Evolutionary conservation across 2,113 vertebrate species (phyloP), one percentile per base, ranked within the genome.

Genomic region (Salvelinus fontinalis): DNA sequence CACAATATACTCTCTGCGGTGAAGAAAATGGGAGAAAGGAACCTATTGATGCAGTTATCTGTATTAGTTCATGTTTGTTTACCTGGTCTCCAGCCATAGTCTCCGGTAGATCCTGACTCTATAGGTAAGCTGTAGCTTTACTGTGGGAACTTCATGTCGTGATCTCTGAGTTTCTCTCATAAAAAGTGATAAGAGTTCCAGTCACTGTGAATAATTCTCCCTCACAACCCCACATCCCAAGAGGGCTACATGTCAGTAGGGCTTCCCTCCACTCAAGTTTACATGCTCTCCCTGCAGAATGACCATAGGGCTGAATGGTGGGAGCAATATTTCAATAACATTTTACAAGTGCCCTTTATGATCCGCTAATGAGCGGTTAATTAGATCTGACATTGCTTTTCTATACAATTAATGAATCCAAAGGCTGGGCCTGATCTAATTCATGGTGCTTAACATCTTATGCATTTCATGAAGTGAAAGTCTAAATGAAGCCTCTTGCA

Each of bases 321-420:
- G 31, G n/a, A 64, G 64, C 65, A 78, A 66, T 60, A 7, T 69
- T 73, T 78, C 70, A 80, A 75, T 73, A 75, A 62, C 67, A 71
- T 62, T 72, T 59, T 70, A 34, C 77, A 74, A 24, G 31, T 71
- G 59, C 31, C 75, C 66, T 78, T 75, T 67, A 70, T 73, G 57
- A 79, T 67, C 31, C 73, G 72, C 69, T 59, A 81, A 59, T 62
- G 60, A 60, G 34, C 72, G 34, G 67, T 73, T 82, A 78, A 80
- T 82, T 80, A 57, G 70, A 84, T 74, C 67, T 67, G 71, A 60
- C 68, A n/a, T 77, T 73, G 39, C 70, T 70, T 74, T 74, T 74
- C 74, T 77, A 76, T 68, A 77, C 76, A 79, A 70, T 79, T 79
- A 80, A 76, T 78, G 62, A 78, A 78, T 75, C 67, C 12, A 79